phyloP scores from a whole-genome alignment of 2,888 invertebrate genomes.

The Mythimna pallens region DNA sequence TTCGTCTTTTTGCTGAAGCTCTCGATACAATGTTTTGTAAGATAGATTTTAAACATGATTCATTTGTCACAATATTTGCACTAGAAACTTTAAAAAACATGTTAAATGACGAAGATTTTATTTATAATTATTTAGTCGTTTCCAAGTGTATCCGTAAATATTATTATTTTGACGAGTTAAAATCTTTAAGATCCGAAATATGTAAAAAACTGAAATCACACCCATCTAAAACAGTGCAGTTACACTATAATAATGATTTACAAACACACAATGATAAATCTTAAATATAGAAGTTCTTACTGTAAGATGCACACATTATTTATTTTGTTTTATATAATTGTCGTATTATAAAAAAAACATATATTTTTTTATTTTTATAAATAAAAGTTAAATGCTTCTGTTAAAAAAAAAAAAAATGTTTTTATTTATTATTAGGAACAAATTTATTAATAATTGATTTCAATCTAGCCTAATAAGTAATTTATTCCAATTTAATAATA shows the following conservation, averaged over 20 bases:
- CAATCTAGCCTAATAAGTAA: too few relatives aligned
- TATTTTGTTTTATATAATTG: neutral
- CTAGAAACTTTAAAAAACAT: slow-evolving; percentile 53
- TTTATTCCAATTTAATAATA: too few relatives aligned
- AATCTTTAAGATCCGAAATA: slow-evolving; percentile 47
- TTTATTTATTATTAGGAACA: slow-evolving; percentile 9
- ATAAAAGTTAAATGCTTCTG: too few relatives aligned
- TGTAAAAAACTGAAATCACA: slow-evolving; percentile 54
- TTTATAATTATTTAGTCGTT: slow-evolving; percentile 55
- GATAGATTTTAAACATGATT: slow-evolving; percentile 9
- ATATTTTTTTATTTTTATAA: too few relatives aligned
- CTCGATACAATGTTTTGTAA: slow-evolving; percentile 30
- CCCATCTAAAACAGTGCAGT: slow-evolving; percentile 54
- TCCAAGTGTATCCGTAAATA: slow-evolving; percentile 25
- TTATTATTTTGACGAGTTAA: slow-evolving; percentile 22
- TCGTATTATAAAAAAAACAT: neutral
- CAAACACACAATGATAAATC: neutral
- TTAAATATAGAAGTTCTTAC: neutral
- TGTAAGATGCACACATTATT: neutral
- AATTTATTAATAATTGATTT: too few relatives aligned
- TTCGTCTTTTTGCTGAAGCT: slow-evolving; percentile 53
- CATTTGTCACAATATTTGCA: slow-evolving; percentile 2
- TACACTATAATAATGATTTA: slow-evolving; percentile 60
- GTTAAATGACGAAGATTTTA: slow-evolving; percentile 46
- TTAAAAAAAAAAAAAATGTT: too few relatives aligned